Evolutionary conservation across 2,797 vertebrate species (phyloP).

Genomic region (Sphaeramia orbicularis): DNA sequence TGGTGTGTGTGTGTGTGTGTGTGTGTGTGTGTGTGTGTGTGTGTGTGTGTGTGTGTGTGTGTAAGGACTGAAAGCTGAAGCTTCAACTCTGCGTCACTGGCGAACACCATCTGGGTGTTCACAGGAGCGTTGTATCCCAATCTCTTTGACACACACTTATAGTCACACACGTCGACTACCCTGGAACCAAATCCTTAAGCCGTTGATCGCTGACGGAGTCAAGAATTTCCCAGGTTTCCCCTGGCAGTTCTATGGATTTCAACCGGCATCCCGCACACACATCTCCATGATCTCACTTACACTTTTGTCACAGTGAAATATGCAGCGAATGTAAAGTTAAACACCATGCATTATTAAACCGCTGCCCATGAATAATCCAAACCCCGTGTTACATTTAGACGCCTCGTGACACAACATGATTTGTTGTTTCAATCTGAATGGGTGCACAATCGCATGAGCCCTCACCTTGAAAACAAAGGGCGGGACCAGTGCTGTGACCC

Average conservation of each 20-base stretch:
- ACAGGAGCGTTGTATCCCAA: constrained; percentile 46
- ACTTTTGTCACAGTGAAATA: constrained; percentile 35
- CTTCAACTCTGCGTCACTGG: constrained; percentile 55
- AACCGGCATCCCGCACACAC: not conserved
- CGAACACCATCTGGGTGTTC: constrained; percentile 68
- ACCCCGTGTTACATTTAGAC: constrained; percentile 24
- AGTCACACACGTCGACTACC: not conserved
- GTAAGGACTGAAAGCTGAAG: constrained; percentile 50
- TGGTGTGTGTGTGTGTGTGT: constrained; percentile 17
- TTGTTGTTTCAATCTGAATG: constrained; percentile 22
- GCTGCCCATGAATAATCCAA: constrained; percentile 59
- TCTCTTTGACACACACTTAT: constrained; percentile 29
- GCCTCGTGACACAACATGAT: constrained; percentile 8
- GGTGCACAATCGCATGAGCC: constrained; percentile 7
- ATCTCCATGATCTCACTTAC: not conserved
- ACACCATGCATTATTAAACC: constrained; percentile 60
- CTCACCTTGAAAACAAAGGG: constrained; percentile 27
- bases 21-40: no score
- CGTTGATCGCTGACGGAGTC: constrained; percentile 14
- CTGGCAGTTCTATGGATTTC: not conserved
- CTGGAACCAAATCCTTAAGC: constrained; percentile 10
- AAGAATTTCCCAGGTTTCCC: not conserved
- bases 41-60: constrained; percentile 40
- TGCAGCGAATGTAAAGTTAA: constrained; percentile 37
- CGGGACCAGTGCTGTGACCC: not conserved